Evolutionary conservation across 1,140 invertebrate species (phyloP).

Genomic region (Epicauta chinensis): DNA sequence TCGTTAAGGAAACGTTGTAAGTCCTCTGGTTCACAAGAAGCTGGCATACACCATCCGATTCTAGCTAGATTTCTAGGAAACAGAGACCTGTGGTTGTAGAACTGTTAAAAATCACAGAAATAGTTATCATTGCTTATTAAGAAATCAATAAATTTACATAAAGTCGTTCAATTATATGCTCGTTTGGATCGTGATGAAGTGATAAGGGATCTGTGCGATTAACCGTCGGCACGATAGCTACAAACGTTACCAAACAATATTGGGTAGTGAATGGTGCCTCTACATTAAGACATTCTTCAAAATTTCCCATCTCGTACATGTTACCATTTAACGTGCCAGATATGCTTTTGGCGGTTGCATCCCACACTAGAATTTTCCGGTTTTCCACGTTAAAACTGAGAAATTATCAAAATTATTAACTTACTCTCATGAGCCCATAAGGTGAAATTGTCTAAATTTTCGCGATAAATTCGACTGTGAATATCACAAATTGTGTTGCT

Average conservation of each 20-base stretch:
- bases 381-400: background rate
- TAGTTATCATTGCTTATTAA: background rate
- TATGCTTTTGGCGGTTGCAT: conserved; percentile 53
- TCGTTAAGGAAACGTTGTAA: conserved; percentile 43
- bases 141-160: conserved; percentile 42
- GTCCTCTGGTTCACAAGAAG: conserved; percentile 44
- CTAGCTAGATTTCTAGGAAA: conserved; percentile 45
- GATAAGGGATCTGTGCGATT: conserved; percentile 36
- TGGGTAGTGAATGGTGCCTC: conserved; percentile 46
- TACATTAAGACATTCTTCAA: conserved; percentile 52
- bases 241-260: conserved; percentile 51
- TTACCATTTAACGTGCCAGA: conserved; percentile 51
- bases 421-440: conserved; percentile 35
- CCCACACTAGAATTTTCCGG: conserved; percentile 48
- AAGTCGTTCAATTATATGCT: conserved; percentile 47
- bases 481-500: conserved; percentile 22
- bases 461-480: conserved; percentile 29
- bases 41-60: conserved; percentile 51
- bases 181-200: conserved; percentile 43
- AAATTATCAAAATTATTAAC: conserved; percentile 8
- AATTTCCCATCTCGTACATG: conserved; percentile 55
- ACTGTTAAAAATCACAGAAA: conserved; percentile 25
- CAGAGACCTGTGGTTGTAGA: conserved; percentile 37
- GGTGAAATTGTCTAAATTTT: conserved; percentile 32
- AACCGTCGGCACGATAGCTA: conserved; percentile 38